Evolutionary conservation across 1,140 invertebrate species (phyloP), one percentile per base, ranked within the genome.

Genomic region (Aphelenchoides besseyi): DNA sequence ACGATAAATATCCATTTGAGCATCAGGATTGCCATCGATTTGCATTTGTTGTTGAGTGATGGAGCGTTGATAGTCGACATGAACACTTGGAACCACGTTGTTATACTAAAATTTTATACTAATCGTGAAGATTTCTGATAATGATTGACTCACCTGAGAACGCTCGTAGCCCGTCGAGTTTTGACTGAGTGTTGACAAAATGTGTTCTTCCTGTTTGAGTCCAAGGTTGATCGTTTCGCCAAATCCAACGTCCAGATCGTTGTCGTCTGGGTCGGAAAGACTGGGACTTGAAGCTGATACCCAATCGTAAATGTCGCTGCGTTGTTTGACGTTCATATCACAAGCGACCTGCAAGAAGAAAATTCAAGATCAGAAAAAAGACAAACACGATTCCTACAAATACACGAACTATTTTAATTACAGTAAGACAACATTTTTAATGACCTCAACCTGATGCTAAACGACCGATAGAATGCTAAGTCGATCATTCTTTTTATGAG

Each of bases 1-100:
- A 37, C 80, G 68, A 52, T 83, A 83, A 63, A 83, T 80, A 53
- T 82, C 81, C 55, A 82, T 81, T 28, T 78, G 76, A 3, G 68
- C 70, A 35, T 68, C 77, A 8, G 55, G 32, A 33, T 12, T 59
- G 41, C 41, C 41, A 48, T 48, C 41, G 41, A 48, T 48, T 23
- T 23, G 41, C 41, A 16, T 23, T 48, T 48, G 12, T 48, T 12
- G 12, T 48, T n/a, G n/a, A n/a, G n/a, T n/a, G n/a, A n/a, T n/a
- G n/a, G n/a, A n/a, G n/a, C n/a, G 41, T 23, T 48, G 41, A 23
- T 48, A 48, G 41, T 48, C 41, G 41, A 48, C 12, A 23, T 48
- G 41, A 48, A 23, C 41, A 23, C 41, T 23, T 48, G 41, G 41
- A 48, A 48, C n/a, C n/a, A n/a, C n/a, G n/a, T n/a, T n/a, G n/a